Evolutionary conservation across 2,797 vertebrate genomes (phyloP), one percentile per base, ranked within the genome.

Genomic region (Trachurus trachurus): DNA sequence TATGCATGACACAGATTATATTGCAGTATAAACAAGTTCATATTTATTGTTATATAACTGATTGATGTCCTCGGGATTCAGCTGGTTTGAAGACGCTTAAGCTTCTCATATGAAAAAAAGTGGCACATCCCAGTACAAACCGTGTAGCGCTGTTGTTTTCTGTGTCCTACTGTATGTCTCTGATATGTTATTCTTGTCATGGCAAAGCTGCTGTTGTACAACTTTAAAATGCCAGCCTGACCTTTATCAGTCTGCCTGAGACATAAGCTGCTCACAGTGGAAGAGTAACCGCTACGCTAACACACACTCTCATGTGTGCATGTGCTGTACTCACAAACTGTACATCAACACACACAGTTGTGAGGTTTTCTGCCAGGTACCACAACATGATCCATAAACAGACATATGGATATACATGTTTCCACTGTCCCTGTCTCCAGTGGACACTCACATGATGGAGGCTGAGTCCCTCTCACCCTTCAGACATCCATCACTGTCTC

Each of bases 181-280:
- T 1, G 10, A 53, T 50, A 63, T 37, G 26, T 50, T 65, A 76
- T 81, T 78, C 63, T 74, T 45, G 37, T 87, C 76, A 56, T 63
- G 52, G 40, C 16, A 64, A 81, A 84, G 57, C 68, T 80, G 72
- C 76, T 77, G 65, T 74, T 2, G 47, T 16, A 84, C 66, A 78
- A 76, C 69, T 89, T 83, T 83, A 74, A 94, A 92, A 93, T 90
- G 86, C 70, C 90, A 90, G 63, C 49, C 29, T 90, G 87, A 93
- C 92, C 87, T 93, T 93, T 92, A 72, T 76, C 82, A 65, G 61
- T 63, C 54, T 21, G 61, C 22, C 66, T 57, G 74, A 79, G 68
- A 83, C 34, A 80, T 78, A 78, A 76, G 77, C 64, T 80, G 80
- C 37, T 66, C 59, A 59, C 59, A 74, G 59, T 66, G 22, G 47